A percentile compares a stretch with the other conserved stretches of the same genome.
Conservation (phyloP, 2,888 invertebrate genomes). For the Cancer borealis region DNA sequence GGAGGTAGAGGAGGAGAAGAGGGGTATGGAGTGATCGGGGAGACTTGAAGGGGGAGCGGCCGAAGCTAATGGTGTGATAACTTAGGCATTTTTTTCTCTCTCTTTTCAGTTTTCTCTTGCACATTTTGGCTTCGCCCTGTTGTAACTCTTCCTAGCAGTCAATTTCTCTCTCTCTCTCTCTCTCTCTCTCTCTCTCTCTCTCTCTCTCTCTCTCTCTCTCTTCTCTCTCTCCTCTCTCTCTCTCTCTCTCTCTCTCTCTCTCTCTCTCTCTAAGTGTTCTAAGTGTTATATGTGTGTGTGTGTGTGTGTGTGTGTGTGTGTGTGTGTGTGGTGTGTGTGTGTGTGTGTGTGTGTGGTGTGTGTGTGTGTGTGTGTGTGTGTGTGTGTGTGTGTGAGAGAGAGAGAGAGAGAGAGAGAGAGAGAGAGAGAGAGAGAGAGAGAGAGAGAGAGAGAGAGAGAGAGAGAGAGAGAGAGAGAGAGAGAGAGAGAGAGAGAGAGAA, state of each 20-base stretch:
- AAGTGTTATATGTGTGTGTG: too few relatives aligned
- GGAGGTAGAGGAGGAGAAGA: not conserved
- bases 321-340: too few relatives aligned
- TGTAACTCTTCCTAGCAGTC: slow-evolving; percentile 27
- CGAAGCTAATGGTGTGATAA: slow-evolving; percentile 25
- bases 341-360: not conserved
- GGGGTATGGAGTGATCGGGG: not conserved
- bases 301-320: too few relatives aligned
- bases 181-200: slow-evolving; percentile 32
- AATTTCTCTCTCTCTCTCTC: slow-evolving; percentile 21
- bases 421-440: too few relatives aligned
- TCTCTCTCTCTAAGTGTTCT: too few relatives aligned
- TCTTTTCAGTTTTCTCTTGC: slow-evolving; percentile 32
- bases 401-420: too few relatives aligned
- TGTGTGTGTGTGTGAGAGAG: not conserved
- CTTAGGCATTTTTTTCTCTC: slow-evolving; percentile 21
- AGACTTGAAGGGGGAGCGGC: not conserved
- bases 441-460: not conserved
- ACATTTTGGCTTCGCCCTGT: slow-evolving; percentile 27
- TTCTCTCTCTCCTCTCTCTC: not conserved
- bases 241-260: too few relatives aligned
- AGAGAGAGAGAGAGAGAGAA: too few relatives aligned
- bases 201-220: slow-evolving; percentile 32
- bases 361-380: slow-evolving; percentile 20
- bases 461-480: not conserved